A percentile compares a stretch with the other conserved stretches of the same genome.
phyloP scores from a whole-genome alignment of 53 echinoderm and acorn worm genomes.

The Paracentrotus lividus region DNA sequence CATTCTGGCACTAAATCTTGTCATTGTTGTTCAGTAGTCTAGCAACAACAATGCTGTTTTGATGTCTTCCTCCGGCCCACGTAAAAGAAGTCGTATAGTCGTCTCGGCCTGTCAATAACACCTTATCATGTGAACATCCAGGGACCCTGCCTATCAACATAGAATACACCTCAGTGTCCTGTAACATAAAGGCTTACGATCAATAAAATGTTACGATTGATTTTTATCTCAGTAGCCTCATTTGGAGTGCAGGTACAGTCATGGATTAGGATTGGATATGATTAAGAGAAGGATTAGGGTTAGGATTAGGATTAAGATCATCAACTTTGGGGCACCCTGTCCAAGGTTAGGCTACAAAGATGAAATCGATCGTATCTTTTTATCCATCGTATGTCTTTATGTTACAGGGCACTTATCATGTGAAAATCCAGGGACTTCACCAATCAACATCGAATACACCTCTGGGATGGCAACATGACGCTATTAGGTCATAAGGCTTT shows the following conservation, averaged over 20 bases:
- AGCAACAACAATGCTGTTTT: conserved; percentile 55
- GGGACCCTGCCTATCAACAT: conserved; percentile 27
- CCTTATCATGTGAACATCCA: conserved; percentile 12
- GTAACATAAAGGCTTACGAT: no score
- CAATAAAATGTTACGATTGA: no score
- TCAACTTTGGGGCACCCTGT: no score
- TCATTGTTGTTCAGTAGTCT: conserved; percentile 47
- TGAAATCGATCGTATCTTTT: no score
- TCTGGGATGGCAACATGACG: conserved; percentile 16
- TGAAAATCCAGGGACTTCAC: conserved; percentile 12
- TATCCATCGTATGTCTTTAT: no score
- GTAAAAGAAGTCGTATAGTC: conserved; percentile 43
- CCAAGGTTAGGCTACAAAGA: no score
- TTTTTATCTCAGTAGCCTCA: no score
- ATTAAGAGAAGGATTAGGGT: no score
- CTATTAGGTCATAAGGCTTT: not conserved
- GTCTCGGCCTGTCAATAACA: conserved; percentile 41
- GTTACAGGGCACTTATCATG: no score
- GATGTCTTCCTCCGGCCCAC: conserved; percentile 34
- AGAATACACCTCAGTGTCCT: not conserved
- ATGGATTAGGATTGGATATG: no score
- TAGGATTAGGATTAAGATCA: no score
- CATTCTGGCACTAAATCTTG: conserved; percentile 31
- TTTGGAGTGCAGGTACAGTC: no score
- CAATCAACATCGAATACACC: conserved; percentile 22